These are phyloP conservation scores for Pygoscelis adeliae DNA, from an alignment of 2,113 vertebrate species.

Conservation along the genomic window DNA sequence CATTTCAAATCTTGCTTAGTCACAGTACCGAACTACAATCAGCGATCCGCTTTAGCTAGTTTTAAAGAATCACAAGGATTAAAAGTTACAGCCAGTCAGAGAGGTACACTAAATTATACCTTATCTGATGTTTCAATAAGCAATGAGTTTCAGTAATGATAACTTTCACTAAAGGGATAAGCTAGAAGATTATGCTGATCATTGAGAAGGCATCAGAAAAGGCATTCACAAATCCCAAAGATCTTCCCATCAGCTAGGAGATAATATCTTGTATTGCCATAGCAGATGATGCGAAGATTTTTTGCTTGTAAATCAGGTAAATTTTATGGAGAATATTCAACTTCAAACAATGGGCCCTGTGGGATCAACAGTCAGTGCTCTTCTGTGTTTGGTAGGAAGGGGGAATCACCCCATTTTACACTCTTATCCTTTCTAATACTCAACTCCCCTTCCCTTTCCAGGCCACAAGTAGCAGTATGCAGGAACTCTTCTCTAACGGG, in stretches of 20 bases:
- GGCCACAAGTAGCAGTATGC: background rate
- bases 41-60: background rate
- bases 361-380: background rate
- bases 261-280: background rate
- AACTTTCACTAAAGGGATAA: background rate
- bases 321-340: background rate
- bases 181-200: background rate
- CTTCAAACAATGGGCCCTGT: background rate
- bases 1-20: background rate
- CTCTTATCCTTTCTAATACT: background rate
- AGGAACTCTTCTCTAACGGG: background rate
- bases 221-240: background rate
- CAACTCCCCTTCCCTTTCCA: background rate
- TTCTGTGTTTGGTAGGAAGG: background rate
- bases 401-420: background rate
- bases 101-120: background rate
- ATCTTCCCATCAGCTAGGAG: background rate
- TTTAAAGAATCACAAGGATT: background rate
- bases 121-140: background rate
- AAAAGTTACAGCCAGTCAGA: background rate
- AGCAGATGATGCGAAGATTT: background rate
- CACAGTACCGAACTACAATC: background rate
- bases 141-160: background rate
- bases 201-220: background rate
- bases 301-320: background rate